Conservation (phyloP, 1,140 invertebrate species). For the Xylocopa sonorina region DNA sequence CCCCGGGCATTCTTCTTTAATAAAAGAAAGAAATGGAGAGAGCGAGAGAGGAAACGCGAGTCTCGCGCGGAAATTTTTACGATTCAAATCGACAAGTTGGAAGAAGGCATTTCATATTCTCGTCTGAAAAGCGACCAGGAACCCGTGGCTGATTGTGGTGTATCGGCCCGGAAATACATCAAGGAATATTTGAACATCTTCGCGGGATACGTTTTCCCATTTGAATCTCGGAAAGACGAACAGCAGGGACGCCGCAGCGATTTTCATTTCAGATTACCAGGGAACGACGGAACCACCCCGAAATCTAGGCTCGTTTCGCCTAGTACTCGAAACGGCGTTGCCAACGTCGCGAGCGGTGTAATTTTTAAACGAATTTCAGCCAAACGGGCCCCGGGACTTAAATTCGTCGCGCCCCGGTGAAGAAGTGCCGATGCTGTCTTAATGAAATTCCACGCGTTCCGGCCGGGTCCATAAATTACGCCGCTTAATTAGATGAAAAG, state of each 20-base stretch:
- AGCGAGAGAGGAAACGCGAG: neutral
- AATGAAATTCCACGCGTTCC: constrained; percentile 41
- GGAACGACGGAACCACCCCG: neutral
- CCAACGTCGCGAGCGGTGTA: too few relatives aligned
- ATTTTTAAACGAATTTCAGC: constrained; percentile 8
- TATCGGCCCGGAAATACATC: constrained; percentile 57
- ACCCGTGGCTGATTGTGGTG: constrained; percentile 46
- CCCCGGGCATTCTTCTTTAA: neutral
- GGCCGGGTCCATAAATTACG: constrained; percentile 24
- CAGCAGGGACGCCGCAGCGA: neutral
- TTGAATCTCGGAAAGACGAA: constrained; percentile 5
- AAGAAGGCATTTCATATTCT: constrained; percentile 35
- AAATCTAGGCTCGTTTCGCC: too few relatives aligned
- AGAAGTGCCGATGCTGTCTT: constrained; percentile 38
- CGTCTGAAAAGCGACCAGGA: constrained; percentile 1
- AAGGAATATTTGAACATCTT: constrained; percentile 47
- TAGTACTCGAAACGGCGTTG: too few relatives aligned
- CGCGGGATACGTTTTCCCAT: constrained; percentile 17
- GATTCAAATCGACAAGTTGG: constrained; percentile 23
- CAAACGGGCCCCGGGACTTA: neutral
- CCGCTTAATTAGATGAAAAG: constrained; percentile 47
- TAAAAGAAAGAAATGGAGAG: neutral
- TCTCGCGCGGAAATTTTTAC: constrained; percentile 35
- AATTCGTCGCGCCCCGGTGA: neutral
- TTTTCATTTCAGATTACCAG: constrained; percentile 20